Base-by-base conservation (phyloP, 2,888 invertebrate genomes). In the Stramonita haemastoma region DNA sequence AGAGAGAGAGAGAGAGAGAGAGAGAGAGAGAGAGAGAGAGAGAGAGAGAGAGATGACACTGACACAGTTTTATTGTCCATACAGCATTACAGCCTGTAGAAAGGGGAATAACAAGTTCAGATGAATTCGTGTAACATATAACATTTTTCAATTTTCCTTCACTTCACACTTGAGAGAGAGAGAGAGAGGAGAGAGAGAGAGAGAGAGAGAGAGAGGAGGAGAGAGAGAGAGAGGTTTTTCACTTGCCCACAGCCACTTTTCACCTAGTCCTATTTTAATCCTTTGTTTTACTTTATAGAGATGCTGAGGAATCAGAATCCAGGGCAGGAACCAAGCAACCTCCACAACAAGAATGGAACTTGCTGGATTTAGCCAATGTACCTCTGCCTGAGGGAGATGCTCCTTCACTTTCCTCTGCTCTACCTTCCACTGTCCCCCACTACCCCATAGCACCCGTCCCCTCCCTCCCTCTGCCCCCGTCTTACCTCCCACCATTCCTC, bases 371-470 rank as follows among this genome's bases (percentile, higher is more conserved):
- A 56, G 84, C 84, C 11, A 70, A 56, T 85, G 89, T 89, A 22
- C 89, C 89, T 26, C 57, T 89, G 56, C 89, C 89, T 22, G 79
- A 15, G 19, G 87, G 87, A 46, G 29, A 87, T 26, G 87, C 87
- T 60, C 87, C 87, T 34, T 22, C 29, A 32, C 87, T n/a, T 79
- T 29, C n/a, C 32, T 56, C 19, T 56, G 22, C 26, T n/a, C 73
- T 73, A 8, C 88, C 19, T 79, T 32, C 15, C 46, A 36, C 15
- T 34, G n/a, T 66, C 34, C 88, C 4, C 36, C 66, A 46, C 84
- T 46, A 29, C 66, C 77, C 22, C 87, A 46, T 56, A 77, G 29
- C 36, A 56, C 77, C 29, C 56, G 34, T 26, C 56, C 87, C n/a
- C 22, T 34, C n/a, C 81, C 60, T 11, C 34, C 29, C 19, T 60